These are phyloP conservation scores for Octopus sinensis DNA, from an alignment of 1,140 invertebrate genomes.

Conservation along the genomic window DNA sequence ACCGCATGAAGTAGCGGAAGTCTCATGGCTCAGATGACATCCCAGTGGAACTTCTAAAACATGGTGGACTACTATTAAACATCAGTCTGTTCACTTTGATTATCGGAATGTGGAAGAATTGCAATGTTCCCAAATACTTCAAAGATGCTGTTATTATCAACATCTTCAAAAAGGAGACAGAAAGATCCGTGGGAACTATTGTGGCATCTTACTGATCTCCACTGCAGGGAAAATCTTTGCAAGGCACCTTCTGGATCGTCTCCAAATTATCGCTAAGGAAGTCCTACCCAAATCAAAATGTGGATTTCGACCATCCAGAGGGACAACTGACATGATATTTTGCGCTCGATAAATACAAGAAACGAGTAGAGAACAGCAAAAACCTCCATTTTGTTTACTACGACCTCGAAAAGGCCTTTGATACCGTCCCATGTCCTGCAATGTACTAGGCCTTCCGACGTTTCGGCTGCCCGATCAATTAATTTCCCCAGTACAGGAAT, in stretches of 20 bases:
- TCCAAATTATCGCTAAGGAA: neutral
- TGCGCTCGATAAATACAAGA: neutral
- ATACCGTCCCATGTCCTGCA: neutral
- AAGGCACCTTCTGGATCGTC: neutral
- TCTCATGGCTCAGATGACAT: too few species aligned
- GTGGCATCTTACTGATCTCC: neutral
- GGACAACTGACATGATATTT: neutral
- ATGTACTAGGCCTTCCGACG: neutral
- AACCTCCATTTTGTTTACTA: too few species aligned
- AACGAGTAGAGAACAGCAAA: neutral
- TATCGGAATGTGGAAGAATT: neutral
- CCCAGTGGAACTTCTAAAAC: too few species aligned
- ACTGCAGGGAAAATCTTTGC: neutral
- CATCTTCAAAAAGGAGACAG: neutral
- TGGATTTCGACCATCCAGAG: conserved; percentile 1
- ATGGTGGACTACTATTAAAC: too few species aligned
- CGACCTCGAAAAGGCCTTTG: neutral
- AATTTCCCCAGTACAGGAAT: neutral
- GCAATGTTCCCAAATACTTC: neutral
- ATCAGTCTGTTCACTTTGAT: neutral
- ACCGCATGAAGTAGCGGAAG: too few species aligned
- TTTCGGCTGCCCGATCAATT: neutral
- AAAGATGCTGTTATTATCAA: neutral
- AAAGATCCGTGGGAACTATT: neutral
- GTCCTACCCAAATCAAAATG: neutral